A percentile compares a stretch with the other conserved stretches of the same genome.
Conservation (phyloP, 2,797 vertebrate genomes). For the Craterocephalus amniculus region DNA sequence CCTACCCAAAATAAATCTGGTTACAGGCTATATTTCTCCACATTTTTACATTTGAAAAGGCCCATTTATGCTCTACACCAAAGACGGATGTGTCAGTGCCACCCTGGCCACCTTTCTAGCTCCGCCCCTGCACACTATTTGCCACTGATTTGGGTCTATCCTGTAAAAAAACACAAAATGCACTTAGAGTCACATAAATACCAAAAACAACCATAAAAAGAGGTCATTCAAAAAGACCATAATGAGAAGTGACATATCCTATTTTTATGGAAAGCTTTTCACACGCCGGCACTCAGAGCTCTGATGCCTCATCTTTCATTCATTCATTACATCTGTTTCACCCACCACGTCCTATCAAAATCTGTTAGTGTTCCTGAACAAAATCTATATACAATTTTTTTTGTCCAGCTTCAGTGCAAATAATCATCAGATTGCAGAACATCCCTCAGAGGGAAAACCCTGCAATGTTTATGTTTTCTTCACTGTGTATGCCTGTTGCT, state of each 20-base stretch:
- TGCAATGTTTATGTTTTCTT: conserved; percentile 11
- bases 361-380: not conserved
- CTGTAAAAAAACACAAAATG: not conserved
- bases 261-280: not conserved
- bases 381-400: not conserved
- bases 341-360: not conserved
- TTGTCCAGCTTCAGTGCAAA: not conserved
- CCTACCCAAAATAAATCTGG: too few species aligned
- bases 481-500: conserved; percentile 22
- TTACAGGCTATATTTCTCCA: too few species aligned
- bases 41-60: too few species aligned
- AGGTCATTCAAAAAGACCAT: not conserved
- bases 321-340: not conserved
- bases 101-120: too few species aligned
- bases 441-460: conserved; percentile 3
- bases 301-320: not conserved
- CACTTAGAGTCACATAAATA: not conserved
- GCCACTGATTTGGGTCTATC: not conserved
- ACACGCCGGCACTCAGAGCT: not conserved
- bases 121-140: not conserved
- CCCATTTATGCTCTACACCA: too few species aligned
- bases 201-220: not conserved
- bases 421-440: not conserved
- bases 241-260: not conserved
- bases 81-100: too few species aligned